Base-by-base conservation (phyloP, 2,888 invertebrate genomes). In the Epirrita christyi region DNA sequence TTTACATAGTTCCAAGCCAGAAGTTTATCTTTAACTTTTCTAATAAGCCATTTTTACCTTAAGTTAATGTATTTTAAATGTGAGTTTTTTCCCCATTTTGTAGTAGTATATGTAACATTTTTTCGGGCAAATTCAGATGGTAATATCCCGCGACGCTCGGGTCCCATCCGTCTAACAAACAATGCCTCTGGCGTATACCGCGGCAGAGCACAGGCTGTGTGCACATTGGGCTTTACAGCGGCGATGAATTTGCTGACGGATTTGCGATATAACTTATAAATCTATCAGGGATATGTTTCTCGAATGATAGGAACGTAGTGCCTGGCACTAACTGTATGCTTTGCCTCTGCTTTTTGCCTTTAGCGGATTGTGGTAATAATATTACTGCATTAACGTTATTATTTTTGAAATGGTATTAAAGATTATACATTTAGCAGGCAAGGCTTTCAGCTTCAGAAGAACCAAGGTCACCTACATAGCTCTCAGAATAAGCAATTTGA, bases 111-210 rank as follows among this genome's bases (percentile, higher is more conserved):
- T 21, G 21, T 21, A 49, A 50, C 54, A 54, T 54, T 59, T 59
- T 59, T 59, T 54, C 38, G 11, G 29, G 50, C 50, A 61, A 57
- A 55, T 55, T 58, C 46, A 49, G 60, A 59, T 42, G 60, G 57
- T 66, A 72, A 68, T 71, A 67, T 63, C 64, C 62, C 58, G 59
- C 51, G 61, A 61, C 61, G 61, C 63, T 59, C 47, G 48, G 56
- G 57, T 61, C 62, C 67, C 68, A 72, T 70, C 64, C 61, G 55
- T 71, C 71, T 68, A 59, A 41, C 57, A 63, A 65, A 65, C 65
- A 59, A 59, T 59, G 54, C 58, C 49, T 44, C 49, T 37, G 52
- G 55, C 58, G 45, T 49, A 48, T 55, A 43, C 28, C 32, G 43
- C 21, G 44, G 43, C 34, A 15, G 38, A 14, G 11, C 4, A 21